These are phyloP conservation scores for Lasiurus borealis DNA, from an alignment of 2,113 vertebrate species.

Conservation along the genomic window DNA sequence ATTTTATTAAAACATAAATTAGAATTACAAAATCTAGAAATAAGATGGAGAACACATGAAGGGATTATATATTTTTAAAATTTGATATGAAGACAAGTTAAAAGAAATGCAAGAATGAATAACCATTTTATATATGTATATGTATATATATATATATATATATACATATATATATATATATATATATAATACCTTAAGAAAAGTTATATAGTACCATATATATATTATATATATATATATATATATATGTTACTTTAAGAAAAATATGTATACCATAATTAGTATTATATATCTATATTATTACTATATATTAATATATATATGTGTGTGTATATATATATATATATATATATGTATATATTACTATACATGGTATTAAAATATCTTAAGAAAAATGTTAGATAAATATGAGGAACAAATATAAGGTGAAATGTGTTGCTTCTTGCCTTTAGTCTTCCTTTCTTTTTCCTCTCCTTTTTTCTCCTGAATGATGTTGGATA, in stretches of 20 bases:
- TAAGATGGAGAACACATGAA: background rate
- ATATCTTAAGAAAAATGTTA: background rate
- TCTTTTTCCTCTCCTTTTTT: background rate
- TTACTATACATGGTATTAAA: background rate
- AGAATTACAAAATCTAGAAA: conserved; percentile 8
- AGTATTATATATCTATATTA: no score
- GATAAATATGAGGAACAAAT: background rate
- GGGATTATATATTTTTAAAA: background rate
- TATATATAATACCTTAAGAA: background rate
- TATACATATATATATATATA: background rate
- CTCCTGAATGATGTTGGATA: background rate
- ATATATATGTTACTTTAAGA: no score
- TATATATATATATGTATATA: no score
- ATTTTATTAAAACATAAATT: background rate
- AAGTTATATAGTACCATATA: no score
- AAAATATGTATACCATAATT: no score
- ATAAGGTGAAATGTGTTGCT: background rate
- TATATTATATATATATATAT: no score
- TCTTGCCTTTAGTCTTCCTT: background rate
- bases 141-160: background rate
- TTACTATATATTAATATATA: no score
- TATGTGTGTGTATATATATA: no score
- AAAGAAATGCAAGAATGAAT: background rate
- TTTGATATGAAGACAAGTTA: background rate
- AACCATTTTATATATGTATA: background rate